phyloP scores from a whole-genome alignment of 2,888 invertebrate genomes.

The Sphecodes monilicornis region DNA sequence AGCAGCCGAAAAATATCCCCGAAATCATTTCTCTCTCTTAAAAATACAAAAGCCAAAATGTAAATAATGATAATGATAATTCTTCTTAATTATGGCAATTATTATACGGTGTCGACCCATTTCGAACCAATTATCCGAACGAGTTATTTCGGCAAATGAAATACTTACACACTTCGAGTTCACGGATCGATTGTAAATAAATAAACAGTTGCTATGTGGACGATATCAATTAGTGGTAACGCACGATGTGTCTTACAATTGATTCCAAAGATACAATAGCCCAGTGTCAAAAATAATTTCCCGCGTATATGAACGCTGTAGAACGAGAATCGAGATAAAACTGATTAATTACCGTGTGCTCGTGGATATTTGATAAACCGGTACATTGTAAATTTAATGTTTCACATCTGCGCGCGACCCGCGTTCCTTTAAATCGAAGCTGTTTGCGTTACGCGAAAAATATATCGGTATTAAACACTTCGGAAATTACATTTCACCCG shows the following conservation, averaged over 20 bases:
- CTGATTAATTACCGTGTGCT: conserved; percentile 37
- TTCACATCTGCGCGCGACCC: conserved; percentile 20
- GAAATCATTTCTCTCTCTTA: conserved; percentile 18
- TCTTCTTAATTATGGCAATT: neutral
- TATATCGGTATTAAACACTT: conserved; percentile 32
- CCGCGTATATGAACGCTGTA: neutral
- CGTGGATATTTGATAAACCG: conserved; percentile 50
- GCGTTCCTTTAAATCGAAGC: conserved; percentile 32
- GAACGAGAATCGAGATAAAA: conserved; percentile 37
- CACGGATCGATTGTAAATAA: neutral
- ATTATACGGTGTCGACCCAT: neutral
- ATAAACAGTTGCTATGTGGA: neutral
- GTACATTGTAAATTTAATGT: conserved; percentile 44
- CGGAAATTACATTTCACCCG: conserved; percentile 48
- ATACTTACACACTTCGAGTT: neutral
- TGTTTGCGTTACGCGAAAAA: conserved; percentile 27
- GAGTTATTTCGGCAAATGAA: neutral
- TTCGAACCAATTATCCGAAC: neutral
- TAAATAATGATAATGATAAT: conserved; percentile 4
- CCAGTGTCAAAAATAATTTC: conserved; percentile 35
- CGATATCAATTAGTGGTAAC: neutral
- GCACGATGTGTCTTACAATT: conserved; percentile 8
- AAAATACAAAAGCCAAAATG: neutral
- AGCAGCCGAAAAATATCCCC: neutral
- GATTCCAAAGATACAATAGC: conserved; percentile 16